These are phyloP conservation scores for Merops nubicus DNA, from an alignment of 2,113 vertebrate genomes.

Conservation along the genomic window DNA sequence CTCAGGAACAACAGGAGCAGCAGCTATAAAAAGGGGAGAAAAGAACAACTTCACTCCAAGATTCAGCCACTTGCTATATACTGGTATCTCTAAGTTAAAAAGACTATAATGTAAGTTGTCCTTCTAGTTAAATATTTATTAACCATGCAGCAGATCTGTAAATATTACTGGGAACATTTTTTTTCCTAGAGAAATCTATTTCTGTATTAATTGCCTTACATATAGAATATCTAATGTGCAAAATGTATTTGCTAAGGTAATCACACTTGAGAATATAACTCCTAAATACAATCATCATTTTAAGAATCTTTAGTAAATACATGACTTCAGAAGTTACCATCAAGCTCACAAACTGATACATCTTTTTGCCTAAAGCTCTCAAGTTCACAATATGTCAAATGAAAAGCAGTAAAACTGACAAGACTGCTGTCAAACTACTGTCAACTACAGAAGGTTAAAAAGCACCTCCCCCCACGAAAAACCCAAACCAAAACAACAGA, in stretches of 20 bases:
- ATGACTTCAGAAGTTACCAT: background rate
- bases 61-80: background rate
- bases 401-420: background rate
- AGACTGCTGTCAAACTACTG: background rate
- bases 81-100: background rate
- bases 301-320: background rate
- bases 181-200: background rate
- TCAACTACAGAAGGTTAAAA: background rate
- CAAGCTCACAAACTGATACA: background rate
- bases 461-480: background rate
- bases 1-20: slow-evolving; percentile 95
- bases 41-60: slow-evolving; percentile 2
- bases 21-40: slow-evolving; percentile 76
- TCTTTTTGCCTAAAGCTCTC: background rate
- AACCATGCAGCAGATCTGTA: background rate
- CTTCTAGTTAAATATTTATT: background rate
- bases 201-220: background rate
- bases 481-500: background rate
- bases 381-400: background rate
- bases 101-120: background rate
- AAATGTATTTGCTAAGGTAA: background rate
- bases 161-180: background rate
- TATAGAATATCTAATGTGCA: background rate
- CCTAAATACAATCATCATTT: background rate
- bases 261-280: background rate